Percentiles rank a stretch among this genome's conserved stretches.
phyloP scores from a whole-genome alignment of 2,113 vertebrate species.

The Emberiza fucata region DNA sequence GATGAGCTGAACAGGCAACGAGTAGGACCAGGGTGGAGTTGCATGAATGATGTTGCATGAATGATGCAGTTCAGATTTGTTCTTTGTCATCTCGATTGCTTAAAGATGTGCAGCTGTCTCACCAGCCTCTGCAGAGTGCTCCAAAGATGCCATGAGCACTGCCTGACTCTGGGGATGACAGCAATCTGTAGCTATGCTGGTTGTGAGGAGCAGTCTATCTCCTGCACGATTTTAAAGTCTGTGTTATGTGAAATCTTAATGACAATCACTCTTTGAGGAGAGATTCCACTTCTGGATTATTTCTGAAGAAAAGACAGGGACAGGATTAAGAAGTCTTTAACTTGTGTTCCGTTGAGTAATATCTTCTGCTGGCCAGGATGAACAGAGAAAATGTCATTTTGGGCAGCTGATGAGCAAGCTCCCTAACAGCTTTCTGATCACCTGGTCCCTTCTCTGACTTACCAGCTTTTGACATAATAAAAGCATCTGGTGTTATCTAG shows the following conservation, averaged over 20 bases:
- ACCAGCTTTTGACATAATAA: not conserved
- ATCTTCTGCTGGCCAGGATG: not conserved
- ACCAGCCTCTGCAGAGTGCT: not conserved
- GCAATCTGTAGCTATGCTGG: not conserved
- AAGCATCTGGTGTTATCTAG: not conserved
- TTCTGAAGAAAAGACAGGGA: not conserved
- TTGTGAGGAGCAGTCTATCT: not conserved
- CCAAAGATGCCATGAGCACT: not conserved
- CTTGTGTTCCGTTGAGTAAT: not conserved
- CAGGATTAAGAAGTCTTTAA: not conserved
- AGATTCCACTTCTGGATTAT: not conserved
- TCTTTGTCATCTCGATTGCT: accelerated
- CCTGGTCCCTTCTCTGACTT: not conserved
- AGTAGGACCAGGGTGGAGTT: not conserved
- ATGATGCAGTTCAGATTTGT: not conserved
- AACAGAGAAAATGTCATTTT: not conserved
- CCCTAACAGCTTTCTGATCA: not conserved
- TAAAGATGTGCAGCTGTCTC: not conserved
- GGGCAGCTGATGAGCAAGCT: not conserved
- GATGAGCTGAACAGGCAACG: not conserved
- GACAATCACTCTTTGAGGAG: not conserved
- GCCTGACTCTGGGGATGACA: not conserved
- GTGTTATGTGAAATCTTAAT: not conserved
- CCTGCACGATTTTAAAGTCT: not conserved
- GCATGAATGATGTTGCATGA: not conserved